A percentile compares a stretch with the other conserved stretches of the same genome.
These are phyloP conservation scores for Cirrhinus mrigala DNA, from an alignment of 2,797 vertebrate genomes.

Conservation along the genomic window DNA sequence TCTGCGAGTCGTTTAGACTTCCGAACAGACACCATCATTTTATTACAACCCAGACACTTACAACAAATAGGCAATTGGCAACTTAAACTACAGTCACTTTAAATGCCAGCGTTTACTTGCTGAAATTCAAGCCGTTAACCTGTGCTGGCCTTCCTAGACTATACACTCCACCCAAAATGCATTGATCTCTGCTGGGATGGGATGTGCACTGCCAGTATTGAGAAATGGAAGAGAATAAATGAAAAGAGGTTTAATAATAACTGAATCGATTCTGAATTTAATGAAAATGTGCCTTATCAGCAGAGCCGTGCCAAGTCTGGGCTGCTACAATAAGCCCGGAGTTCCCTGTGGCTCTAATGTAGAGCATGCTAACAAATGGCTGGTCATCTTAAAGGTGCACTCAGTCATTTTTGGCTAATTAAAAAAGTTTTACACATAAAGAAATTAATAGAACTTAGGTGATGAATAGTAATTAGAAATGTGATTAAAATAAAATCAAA, in stretches of 20 bases:
- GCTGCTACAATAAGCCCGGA: conserved; percentile 27
- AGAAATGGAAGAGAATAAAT: conserved; percentile 55
- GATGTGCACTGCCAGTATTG: conserved; percentile 39
- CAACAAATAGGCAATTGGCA: conserved; percentile 9
- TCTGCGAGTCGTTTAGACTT: conserved; percentile 5
- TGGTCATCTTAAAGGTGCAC: conserved; percentile 41
- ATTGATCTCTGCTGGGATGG: conserved; percentile 54
- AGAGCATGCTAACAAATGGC: conserved; percentile 39
- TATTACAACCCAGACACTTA: conserved; percentile 27
- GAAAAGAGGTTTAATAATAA: conserved; percentile 61
- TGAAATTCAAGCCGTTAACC: conserved; percentile 51
- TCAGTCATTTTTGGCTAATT: conserved; percentile 38
- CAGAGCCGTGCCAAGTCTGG: conserved; percentile 25
- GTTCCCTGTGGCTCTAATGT: conserved; percentile 40
- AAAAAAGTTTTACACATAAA: conserved; percentile 26
- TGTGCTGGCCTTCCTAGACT: conserved; percentile 31
- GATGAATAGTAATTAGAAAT: not conserved
- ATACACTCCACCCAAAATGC: conserved; percentile 31
- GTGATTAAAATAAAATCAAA: not conserved
- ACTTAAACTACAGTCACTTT: conserved; percentile 36
- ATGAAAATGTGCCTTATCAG: conserved; percentile 61
- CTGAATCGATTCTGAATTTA: conserved; percentile 58
- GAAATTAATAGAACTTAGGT: conserved; percentile 40
- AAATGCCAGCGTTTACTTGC: conserved; percentile 52
- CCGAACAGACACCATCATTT: conserved; percentile 18